Conservation (phyloP, 1,140 invertebrate genomes). For the Calliphora vicina region DNA sequence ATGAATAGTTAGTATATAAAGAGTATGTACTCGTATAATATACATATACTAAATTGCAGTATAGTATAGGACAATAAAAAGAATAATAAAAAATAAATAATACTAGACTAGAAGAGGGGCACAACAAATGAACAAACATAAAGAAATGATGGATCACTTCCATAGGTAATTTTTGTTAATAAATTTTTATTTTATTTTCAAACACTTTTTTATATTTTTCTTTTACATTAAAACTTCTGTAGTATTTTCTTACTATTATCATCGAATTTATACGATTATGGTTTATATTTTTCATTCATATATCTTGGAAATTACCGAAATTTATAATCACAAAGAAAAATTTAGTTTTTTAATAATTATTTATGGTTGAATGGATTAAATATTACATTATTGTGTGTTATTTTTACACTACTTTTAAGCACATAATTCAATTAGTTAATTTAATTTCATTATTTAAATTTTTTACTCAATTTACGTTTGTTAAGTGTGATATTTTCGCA, state of each 20-base stretch:
- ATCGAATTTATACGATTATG: too few relatives aligned
- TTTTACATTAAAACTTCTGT: not conserved
- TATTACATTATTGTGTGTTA: not conserved
- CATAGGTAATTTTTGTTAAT: slow-evolving; percentile 61
- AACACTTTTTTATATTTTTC: not conserved
- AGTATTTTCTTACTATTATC: not conserved
- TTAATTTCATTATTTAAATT: not conserved
- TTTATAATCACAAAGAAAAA: too few relatives aligned
- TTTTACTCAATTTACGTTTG: not conserved
- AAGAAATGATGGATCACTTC: slow-evolving; percentile 59
- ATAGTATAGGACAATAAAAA: slow-evolving; percentile 2
- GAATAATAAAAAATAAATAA: not conserved
- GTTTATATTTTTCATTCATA: too few relatives aligned
- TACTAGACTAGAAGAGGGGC: not conserved
- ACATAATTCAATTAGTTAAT: slow-evolving; percentile 1
- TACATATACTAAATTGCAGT: not conserved
- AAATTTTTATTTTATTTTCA: slow-evolving; percentile 40
- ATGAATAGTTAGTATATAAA: too few relatives aligned
- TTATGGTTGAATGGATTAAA: not conserved
- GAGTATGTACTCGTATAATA: not conserved
- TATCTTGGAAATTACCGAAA: not conserved
- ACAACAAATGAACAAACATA: not conserved
- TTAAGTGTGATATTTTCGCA: too few relatives aligned
- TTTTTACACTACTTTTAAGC: not conserved
- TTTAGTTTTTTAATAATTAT: too few relatives aligned